Evolutionary conservation across 2,888 invertebrate species (phyloP).

Genomic region (Leptodirus hochenwartii): DNA sequence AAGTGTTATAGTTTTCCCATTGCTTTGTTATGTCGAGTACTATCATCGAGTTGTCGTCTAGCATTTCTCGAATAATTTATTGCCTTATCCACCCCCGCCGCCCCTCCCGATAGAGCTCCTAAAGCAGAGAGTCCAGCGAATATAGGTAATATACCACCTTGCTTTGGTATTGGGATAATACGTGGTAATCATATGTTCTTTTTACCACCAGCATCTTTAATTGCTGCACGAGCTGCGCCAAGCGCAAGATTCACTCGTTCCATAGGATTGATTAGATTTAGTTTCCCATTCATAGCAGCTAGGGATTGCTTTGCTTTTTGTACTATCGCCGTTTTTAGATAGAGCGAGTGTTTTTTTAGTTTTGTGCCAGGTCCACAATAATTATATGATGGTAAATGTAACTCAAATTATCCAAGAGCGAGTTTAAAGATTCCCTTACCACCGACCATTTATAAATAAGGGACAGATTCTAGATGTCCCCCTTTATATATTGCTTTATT

Average conservation of each 20-base stretch:
- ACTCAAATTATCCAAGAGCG: no score
- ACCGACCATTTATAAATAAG: no score
- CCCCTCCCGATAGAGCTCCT: conserved; percentile 21
- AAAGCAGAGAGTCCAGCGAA: conserved; percentile 20
- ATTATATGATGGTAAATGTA: no score
- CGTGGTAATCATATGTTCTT: conserved; percentile 14
- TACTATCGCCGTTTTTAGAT: no score
- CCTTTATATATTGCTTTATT: no score
- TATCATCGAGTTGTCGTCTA: conserved; percentile 18
- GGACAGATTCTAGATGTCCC: no score
- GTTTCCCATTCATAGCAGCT: no score
- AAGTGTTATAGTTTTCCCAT: conserved; percentile 22
- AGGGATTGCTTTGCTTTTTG: no score
- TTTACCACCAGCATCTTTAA: conserved; percentile 1
- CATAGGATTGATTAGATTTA: no score
- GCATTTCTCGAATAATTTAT: conserved; percentile 19
- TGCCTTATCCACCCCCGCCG: conserved; percentile 20
- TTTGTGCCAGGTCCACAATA: no score
- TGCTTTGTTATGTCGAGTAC: conserved; percentile 18
- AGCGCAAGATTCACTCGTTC: conserved; percentile 1
- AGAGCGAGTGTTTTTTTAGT: no score
- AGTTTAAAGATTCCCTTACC: no score
- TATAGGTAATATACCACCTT: conserved; percentile 19
- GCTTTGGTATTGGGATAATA: conserved; percentile 12
- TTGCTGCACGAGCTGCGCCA: neutral